These are phyloP conservation scores for Rousettus madagascariensis DNA, from an alignment of 2,797 vertebrate species.

Conservation along the genomic window DNA sequence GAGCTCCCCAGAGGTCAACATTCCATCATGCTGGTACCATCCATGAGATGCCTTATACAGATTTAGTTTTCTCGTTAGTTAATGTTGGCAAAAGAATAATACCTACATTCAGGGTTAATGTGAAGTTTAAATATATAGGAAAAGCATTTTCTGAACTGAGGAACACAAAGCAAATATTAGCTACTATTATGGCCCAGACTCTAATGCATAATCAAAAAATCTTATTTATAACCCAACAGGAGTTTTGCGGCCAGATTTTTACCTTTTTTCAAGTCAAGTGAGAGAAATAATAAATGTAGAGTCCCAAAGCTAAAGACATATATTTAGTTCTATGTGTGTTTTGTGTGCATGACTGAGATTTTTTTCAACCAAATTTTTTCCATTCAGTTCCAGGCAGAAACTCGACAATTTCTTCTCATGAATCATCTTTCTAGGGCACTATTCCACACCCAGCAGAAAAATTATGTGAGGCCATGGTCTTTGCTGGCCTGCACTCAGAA, in stretches of 20 bases:
- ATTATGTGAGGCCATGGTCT: constrained; percentile 68
- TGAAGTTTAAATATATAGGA: not conserved
- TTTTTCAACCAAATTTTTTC: constrained; percentile 64
- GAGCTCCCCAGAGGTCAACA: too few species aligned
- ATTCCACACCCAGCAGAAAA: constrained; percentile 73
- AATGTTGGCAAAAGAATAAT: not conserved
- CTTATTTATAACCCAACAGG: constrained; percentile 51
- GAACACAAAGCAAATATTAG: constrained; percentile 50
- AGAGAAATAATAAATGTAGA: constrained; percentile 66
- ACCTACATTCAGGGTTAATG: not conserved
- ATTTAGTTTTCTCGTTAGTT: not conserved
- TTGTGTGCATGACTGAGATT: constrained; percentile 57
- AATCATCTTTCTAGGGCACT: constrained; percentile 69
- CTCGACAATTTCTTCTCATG: constrained; percentile 70
- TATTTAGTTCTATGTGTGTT: constrained; percentile 63
- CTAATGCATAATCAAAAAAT: constrained; percentile 44
- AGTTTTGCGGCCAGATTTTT: constrained; percentile 52
- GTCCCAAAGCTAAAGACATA: constrained; percentile 65
- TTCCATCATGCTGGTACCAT: not conserved
- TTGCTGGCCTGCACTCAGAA: constrained; percentile 75
- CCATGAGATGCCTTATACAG: not conserved
- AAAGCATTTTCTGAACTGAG: not conserved
- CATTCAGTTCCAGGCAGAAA: constrained; percentile 71
- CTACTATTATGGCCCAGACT: constrained; percentile 24
- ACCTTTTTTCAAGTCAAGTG: constrained; percentile 44